These are phyloP conservation scores for Autographa gamma DNA, from an alignment of 2,888 invertebrate genomes.

Conservation along the genomic window DNA sequence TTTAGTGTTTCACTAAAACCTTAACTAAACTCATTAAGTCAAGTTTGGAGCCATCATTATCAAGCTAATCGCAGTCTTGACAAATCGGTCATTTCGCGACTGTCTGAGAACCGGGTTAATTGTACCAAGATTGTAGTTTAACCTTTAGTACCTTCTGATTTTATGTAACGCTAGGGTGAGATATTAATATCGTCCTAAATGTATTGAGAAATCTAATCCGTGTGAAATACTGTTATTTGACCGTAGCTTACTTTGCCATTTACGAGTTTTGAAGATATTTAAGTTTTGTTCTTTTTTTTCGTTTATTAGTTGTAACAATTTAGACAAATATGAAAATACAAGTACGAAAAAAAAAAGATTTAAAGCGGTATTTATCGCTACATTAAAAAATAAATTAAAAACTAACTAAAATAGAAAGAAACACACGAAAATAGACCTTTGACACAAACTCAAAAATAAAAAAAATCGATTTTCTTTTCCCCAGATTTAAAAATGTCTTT, in stretches of 20 bases:
- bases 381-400: no score
- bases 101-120: slow-evolving; percentile 40
- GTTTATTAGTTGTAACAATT: not conserved
- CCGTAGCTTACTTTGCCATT: slow-evolving; percentile 21
- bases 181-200: slow-evolving; percentile 34
- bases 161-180: not conserved
- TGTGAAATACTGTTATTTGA: slow-evolving; percentile 39
- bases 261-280: not conserved
- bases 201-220: slow-evolving; percentile 38
- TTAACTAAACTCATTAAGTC: slow-evolving; percentile 5
- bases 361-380: no score
- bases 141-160: slow-evolving; percentile 38
- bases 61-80: slow-evolving; percentile 8
- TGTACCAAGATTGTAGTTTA: slow-evolving; percentile 33
- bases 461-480: not conserved
- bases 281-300: slow-evolving; percentile 15
- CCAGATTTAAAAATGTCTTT: not conserved
- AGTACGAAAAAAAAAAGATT: no score
- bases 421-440: not conserved
- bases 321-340: no score
- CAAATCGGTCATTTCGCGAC: slow-evolving; percentile 13
- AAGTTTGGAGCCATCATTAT: slow-evolving; percentile 1
- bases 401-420: not conserved
- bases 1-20: not conserved
- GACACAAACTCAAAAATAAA: not conserved